Evolutionary conservation across 2,113 vertebrate species (phyloP), one percentile per base, ranked within the genome.

Genomic region (Anarrhichthys ocellatus): DNA sequence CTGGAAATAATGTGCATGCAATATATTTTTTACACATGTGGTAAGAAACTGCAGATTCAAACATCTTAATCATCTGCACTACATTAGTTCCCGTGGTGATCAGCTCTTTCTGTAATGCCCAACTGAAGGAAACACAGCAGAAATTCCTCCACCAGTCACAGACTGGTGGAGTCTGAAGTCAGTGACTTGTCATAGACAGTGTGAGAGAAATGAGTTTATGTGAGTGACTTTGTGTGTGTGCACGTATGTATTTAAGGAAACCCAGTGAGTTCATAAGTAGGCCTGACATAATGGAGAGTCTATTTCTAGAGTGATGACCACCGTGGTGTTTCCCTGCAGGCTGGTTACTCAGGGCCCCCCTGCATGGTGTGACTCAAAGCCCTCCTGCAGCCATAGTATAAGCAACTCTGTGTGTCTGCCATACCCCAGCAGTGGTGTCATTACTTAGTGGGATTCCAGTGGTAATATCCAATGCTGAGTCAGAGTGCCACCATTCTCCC

Each of bases 241-340:
- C 32, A 9, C 0, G 0, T 87, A 87, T 85, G 67, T 90, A 84
- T 90, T 92, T 89, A 81, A 85, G 82, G 82, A 88, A 84, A 87
- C 40, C 42, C 62, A 27, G 72, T 42, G 66, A 78, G 80, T 67
- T 73, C 84, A 82, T 50, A 76, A 80, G 70, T 68, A 78, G 56
- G 82, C 5, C 73, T 91, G 88, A 89, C 63, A 87, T 92, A 88
- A 92, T 90, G 87, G 82, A 91, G 88, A 89, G 46, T 88, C 83
- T 94, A 93, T 93, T 94, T 89, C 76, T 82, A 27, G 88, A 78
- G 67, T 50, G 44, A 78, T 85, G 85, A 90, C 82, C 84, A 73
- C 76, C 3, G 4, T 67, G 78, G 88, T 88, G 88, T 84, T 89
- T 75, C 90, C 86, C 85, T 83, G 78, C 56, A 38, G 82, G 50